phyloP scores from a whole-genome alignment of 2,888 invertebrate species.

The Dioctria rufipes region DNA sequence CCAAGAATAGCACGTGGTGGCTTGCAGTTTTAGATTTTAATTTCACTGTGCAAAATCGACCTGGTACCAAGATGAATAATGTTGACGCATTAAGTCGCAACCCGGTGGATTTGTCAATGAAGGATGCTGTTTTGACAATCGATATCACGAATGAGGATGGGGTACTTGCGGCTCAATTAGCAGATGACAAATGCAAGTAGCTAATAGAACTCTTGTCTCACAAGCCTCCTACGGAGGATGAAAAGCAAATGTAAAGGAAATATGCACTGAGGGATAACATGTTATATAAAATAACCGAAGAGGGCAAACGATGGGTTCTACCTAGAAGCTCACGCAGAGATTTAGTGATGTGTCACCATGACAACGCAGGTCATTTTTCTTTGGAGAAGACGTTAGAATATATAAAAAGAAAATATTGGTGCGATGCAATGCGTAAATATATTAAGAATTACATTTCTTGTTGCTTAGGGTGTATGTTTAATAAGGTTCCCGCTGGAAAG shows the following conservation, averaged over 20 bases:
- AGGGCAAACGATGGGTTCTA: slow-evolving; percentile 3
- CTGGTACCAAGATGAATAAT: no score
- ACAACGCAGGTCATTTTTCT: background rate
- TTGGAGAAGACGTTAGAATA: background rate
- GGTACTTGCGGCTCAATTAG: background rate
- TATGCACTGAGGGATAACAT: background rate
- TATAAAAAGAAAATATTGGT: background rate
- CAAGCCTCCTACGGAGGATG: background rate
- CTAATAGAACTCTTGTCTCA: background rate
- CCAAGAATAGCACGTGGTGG: no score
- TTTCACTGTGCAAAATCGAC: no score
- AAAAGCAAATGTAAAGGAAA: background rate
- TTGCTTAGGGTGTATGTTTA: background rate
- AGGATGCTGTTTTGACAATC: no score
- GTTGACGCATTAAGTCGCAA: no score
- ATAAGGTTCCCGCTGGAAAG: background rate
- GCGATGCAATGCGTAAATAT: background rate
- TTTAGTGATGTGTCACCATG: background rate
- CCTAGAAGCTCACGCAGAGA: background rate
- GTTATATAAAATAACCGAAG: background rate
- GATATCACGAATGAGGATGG: no score
- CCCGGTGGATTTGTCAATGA: no score
- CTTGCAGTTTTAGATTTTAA: no score
- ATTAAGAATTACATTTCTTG: background rate
- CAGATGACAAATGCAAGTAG: background rate